Conservation (phyloP, 2,797 vertebrate species). For the Pipistrellus pipistrellus region DNA sequence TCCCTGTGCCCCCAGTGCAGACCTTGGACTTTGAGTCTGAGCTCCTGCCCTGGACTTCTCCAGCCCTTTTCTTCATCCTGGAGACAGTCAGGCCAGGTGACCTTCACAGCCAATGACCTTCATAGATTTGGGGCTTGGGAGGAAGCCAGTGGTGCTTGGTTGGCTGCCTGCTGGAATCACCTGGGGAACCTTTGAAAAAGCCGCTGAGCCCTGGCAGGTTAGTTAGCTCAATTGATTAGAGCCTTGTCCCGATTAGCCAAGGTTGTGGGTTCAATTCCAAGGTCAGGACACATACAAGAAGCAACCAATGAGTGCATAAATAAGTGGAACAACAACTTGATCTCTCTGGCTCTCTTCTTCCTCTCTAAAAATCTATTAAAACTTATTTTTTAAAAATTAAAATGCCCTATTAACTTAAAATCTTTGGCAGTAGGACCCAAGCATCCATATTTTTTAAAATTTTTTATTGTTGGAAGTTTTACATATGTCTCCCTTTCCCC, state of each 20-base stretch:
- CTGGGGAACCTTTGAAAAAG: not conserved
- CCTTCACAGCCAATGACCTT: not conserved
- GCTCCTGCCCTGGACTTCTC: not conserved
- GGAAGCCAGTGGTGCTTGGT: not conserved
- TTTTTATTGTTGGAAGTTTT: no score
- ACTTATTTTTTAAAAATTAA: not conserved
- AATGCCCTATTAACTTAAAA: conserved; percentile 11
- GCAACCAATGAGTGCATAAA: not conserved
- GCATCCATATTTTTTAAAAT: not conserved
- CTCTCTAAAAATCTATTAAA: not conserved
- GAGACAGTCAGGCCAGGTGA: not conserved
- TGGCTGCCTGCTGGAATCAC: not conserved
- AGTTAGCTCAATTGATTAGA: not conserved
- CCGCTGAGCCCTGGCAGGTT: not conserved
- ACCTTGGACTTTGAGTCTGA: not conserved
- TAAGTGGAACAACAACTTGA: not conserved
- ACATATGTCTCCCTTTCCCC: no score
- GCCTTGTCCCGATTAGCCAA: not conserved
- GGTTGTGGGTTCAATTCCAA: not conserved
- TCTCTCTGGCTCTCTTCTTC: not conserved
- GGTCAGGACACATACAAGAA: not conserved
- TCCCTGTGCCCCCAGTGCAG: not conserved
- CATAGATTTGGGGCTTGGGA: not conserved
- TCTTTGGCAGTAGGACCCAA: not conserved
- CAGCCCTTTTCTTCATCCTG: not conserved